Evolutionary conservation across 2,113 vertebrate genomes (phyloP).

Genomic region (Saccopteryx bilineata): DNA sequence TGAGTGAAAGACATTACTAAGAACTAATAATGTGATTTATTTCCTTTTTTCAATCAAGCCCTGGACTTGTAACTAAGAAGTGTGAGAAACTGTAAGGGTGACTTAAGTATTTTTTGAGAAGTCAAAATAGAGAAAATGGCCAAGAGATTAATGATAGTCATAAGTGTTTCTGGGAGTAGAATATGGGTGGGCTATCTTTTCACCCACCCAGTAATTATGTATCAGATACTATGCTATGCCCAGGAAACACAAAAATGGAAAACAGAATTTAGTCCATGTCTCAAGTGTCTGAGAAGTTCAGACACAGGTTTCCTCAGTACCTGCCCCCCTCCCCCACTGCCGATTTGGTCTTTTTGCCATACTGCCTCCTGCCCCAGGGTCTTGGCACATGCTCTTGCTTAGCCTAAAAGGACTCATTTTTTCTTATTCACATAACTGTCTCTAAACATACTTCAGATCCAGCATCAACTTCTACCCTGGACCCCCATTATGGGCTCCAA

Average conservation of each 20-base stretch:
- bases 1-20: neutral
- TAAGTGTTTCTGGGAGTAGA: neutral
- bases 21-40: neutral
- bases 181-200: neutral
- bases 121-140: neutral
- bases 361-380: neutral
- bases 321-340: neutral
- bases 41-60: neutral
- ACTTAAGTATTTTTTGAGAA: neutral
- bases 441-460: neutral
- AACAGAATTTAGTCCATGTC: neutral
- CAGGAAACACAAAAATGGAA: neutral
- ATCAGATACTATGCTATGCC: neutral
- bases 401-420: neutral
- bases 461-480: neutral
- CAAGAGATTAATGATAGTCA: neutral
- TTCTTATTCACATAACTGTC: neutral
- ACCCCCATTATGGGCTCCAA: neutral
- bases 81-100: neutral
- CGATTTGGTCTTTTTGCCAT: neutral
- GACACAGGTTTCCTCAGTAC: neutral
- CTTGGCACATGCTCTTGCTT: neutral
- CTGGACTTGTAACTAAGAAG: neutral
- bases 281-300: neutral
- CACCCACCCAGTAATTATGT: neutral